Percentiles rank a stretch among this genome's conserved stretches.
Conservation (phyloP, 2,888 invertebrate species). For the Cybosia mesomella region DNA sequence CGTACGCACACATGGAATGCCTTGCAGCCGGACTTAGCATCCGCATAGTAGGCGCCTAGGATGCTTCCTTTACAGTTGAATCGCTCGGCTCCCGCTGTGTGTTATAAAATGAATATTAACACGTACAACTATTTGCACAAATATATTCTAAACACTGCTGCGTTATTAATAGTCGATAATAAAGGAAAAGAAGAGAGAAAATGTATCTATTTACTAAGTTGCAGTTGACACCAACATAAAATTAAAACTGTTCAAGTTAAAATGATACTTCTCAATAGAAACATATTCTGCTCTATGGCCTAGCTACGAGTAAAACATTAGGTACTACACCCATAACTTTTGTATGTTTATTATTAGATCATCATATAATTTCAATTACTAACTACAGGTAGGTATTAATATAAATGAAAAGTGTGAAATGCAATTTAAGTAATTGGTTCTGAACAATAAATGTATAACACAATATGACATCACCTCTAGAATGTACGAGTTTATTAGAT, state of each 20-base stretch:
- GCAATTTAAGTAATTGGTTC: too few species aligned
- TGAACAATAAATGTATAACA: too few species aligned
- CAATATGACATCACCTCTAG: too few species aligned
- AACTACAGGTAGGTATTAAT: too few species aligned
- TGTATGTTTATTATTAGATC: too few species aligned
- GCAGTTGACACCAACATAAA: neutral
- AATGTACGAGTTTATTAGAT: too few species aligned
- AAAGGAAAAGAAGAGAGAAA: neutral
- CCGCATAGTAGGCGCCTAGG: constrained; percentile 95
- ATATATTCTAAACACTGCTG: too few species aligned
- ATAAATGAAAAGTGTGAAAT: too few species aligned
- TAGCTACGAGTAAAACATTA: too few species aligned
- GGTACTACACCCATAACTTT: too few species aligned
- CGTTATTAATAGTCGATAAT: neutral
- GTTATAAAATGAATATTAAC: constrained; percentile 3
- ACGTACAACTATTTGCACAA: neutral
- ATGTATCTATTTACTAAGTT: neutral
- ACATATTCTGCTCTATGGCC: too few species aligned
- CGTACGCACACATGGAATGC: constrained; percentile 96
- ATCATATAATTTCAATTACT: too few species aligned
- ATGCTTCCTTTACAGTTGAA: constrained; percentile 95
- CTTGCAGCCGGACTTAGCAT: constrained; percentile 94
- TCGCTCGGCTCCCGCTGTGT: constrained; percentile 83
- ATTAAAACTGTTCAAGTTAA: neutral
- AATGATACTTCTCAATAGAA: neutral